Evolutionary conservation across 2,797 vertebrate species (phyloP).

Genomic region (Pempheris klunzingeri): DNA sequence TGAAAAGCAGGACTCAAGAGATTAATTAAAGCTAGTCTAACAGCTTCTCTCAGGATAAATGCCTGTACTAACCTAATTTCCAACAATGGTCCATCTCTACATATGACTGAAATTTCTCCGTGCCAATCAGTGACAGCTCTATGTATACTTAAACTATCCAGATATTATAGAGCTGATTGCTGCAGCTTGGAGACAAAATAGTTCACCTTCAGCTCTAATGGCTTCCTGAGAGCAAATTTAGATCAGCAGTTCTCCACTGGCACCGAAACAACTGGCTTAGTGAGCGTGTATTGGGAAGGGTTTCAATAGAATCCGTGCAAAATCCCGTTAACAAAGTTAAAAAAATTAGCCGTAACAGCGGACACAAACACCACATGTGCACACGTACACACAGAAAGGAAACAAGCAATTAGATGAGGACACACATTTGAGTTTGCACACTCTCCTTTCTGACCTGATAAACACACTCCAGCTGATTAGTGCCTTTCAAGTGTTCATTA

Average conservation of each 20-base stretch:
- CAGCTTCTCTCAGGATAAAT: slow-evolving; percentile 45
- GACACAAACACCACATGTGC: slow-evolving; percentile 9
- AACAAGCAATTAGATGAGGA: slow-evolving; percentile 43
- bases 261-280: slow-evolving; percentile 24
- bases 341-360: background rate
- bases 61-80: slow-evolving; percentile 37
- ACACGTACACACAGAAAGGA: background rate
- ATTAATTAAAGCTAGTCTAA: slow-evolving; percentile 54
- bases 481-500: slow-evolving; percentile 64
- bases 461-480: slow-evolving; percentile 67
- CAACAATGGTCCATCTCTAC: slow-evolving; percentile 54
- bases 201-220: slow-evolving; percentile 48
- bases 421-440: slow-evolving; percentile 27
- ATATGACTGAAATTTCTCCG: slow-evolving; percentile 35
- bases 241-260: slow-evolving; percentile 34
- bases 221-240: slow-evolving; percentile 61
- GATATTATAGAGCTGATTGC: slow-evolving; percentile 48
- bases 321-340: slow-evolving; percentile 25
- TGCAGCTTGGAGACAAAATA: slow-evolving; percentile 49
- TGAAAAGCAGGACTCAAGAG: slow-evolving; percentile 33
- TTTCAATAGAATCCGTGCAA: slow-evolving; percentile 28
- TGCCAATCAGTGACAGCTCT: slow-evolving; percentile 16
- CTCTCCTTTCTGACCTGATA: slow-evolving; percentile 36
- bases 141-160: slow-evolving; percentile 23
- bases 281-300: slow-evolving; percentile 6